Percentiles rank a stretch among this genome's conserved stretches.
phyloP scores from a whole-genome alignment of 2,797 vertebrate genomes.

The Diglossa cyanea region DNA sequence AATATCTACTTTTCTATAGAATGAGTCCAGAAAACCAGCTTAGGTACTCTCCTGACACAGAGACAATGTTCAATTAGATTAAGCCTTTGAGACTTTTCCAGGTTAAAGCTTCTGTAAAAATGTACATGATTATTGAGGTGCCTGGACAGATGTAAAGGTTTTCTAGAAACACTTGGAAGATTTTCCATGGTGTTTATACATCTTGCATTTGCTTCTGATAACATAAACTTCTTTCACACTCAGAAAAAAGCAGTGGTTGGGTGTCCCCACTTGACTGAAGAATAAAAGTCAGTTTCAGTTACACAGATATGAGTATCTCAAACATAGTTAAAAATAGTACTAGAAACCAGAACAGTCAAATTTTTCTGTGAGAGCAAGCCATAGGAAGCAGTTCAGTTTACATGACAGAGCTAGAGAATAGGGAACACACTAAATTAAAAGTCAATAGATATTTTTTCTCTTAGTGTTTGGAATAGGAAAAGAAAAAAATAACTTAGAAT shows the following conservation, averaged over 20 bases:
- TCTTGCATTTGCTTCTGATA: background rate
- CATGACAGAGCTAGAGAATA: background rate
- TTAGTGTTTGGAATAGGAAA: background rate
- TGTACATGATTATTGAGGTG: background rate
- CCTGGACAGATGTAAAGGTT: background rate
- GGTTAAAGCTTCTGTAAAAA: background rate
- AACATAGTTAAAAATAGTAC: background rate
- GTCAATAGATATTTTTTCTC: background rate
- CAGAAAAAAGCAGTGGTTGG: background rate
- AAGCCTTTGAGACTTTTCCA: background rate
- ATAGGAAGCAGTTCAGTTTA: background rate
- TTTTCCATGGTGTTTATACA: background rate
- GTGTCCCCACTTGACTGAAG: background rate
- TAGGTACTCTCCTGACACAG: background rate
- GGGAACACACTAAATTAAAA: background rate
- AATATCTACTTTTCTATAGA: background rate
- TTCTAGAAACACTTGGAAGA: background rate
- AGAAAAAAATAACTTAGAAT: background rate
- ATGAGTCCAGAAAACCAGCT: background rate
- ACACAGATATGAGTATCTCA: background rate
- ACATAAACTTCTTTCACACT: background rate
- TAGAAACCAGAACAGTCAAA: background rate
- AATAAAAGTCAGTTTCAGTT: background rate
- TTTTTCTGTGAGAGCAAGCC: background rate
- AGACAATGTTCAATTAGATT: background rate